phyloP scores from a whole-genome alignment of 2,113 vertebrate species.

The Brevimyrus niger region DNA sequence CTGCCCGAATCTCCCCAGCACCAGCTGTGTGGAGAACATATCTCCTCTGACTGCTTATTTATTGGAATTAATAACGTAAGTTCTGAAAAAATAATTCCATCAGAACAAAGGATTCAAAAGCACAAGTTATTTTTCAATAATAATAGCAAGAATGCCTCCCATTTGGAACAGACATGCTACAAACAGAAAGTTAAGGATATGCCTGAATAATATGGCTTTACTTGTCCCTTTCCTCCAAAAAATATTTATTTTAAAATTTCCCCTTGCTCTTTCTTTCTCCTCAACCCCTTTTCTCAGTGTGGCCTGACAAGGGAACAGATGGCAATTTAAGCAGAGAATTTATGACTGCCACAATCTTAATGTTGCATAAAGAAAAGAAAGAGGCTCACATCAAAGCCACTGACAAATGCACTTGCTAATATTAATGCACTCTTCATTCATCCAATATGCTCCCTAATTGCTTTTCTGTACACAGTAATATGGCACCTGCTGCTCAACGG shows the following conservation, averaged over 20 bases:
- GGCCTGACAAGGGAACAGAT: slow-evolving; percentile 99
- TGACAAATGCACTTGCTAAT: slow-evolving; percentile 99
- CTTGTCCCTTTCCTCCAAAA: neutral
- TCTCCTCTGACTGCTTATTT: neutral
- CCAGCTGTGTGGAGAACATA: neutral
- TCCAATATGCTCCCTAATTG: slow-evolving; percentile 99
- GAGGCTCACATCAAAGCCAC: slow-evolving; percentile 99
- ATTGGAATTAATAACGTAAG: neutral
- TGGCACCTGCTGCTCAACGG: slow-evolving; percentile 99
- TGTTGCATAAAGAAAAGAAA: slow-evolving; percentile 99
- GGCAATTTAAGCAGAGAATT: slow-evolving; percentile 99
- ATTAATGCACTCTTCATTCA: slow-evolving; percentile 99
- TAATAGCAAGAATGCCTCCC: neutral
- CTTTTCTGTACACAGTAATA: slow-evolving; percentile 99
- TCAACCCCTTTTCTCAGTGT: slow-evolving; percentile 77
- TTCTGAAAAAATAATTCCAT: neutral
- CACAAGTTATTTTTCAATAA: neutral
- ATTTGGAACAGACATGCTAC: neutral
- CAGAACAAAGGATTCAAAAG: neutral
- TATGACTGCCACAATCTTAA: slow-evolving; percentile 99
- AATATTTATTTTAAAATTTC: slow-evolving; percentile 37
- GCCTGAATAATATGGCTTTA: neutral
- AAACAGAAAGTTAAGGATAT: neutral
- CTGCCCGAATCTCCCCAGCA: neutral
- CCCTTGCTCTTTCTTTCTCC: slow-evolving; percentile 33